Evolutionary conservation across 2,113 vertebrate genomes (phyloP), one percentile per base, ranked within the genome.

Genomic region (Haplochromis burtoni): DNA sequence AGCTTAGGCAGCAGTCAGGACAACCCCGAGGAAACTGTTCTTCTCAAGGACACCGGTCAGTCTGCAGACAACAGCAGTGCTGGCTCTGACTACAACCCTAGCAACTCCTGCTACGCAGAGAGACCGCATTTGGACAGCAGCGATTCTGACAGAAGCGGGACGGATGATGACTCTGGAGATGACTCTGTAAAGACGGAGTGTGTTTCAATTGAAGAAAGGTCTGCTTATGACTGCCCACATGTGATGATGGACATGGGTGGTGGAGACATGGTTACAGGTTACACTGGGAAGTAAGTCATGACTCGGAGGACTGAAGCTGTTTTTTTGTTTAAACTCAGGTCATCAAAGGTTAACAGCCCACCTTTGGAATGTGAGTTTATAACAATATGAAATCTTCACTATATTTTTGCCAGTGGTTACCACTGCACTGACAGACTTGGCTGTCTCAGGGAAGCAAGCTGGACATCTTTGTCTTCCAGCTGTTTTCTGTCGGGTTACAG

Each of bases 221-320:
- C 82, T 0, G 1, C 14, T 2, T 94, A 95, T 2, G 93, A 95
- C 49, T 0, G 8, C 5, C 51, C 6, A 1, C 87, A 90, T 0
- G 2, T 35, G 11, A 6, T 5, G 17, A 0, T 80, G 55, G 88
- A 94, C 26, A 54, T 92, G 14, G 94, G 92, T 2, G 53, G 42
- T 6, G 87, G 91, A 38, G 89, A 91, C 3, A 19, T 79, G 9
- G 87, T n/a, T 8, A 12, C 3, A 2, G 38, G 7, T 80, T 94
- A 93, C 66, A 5, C 1, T 2, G 2, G 10, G 24, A 40, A 31
- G 5, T 85, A 26, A 40, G 9, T 12, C 73, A n/a, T 12, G 26
- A 33, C 12, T 8, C 42, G 1, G 31, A 63, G 3, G 10, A 10
- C 42, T 57, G 2, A 42, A 61, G 38, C 9, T n/a, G n/a, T 10